Evolutionary conservation across 2,888 invertebrate genomes (phyloP), one percentile per base, ranked within the genome.

Genomic region (Omphaloscelis lunosa): DNA sequence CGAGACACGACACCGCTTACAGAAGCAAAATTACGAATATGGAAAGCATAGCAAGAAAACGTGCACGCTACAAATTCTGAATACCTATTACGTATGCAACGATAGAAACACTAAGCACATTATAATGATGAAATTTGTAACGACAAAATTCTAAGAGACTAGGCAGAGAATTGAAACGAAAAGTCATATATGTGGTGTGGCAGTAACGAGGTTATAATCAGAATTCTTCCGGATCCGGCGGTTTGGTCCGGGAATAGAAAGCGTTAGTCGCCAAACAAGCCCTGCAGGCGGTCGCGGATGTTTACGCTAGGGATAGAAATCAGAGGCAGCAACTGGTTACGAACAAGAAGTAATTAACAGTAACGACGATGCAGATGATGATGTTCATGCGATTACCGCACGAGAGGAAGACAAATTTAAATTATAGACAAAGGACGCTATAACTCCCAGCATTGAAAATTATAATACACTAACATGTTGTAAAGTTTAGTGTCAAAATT

Each of bases 121-220:
- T 85, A 80, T 88, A 84, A 88, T 87, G 83, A 80, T 75, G 71
- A 53, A 45, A 67, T 68, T 83, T 51, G 65, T 70, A 70, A 53
- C 27, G 65, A 80, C 72, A 68, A 75, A 73, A 83, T 83, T 77
- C 34, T 59, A 78, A 80, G 74, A 65, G 88, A 89, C 74, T 89
- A 90, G 39, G 27, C 58, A 61, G 27, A 69, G 77, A 90, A 92
- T 92, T 91, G 92, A 93, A 94, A 93, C 88, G 82, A 89, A 92
- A 71, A 92, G 90, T 92, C 83, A 85, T 86, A 79, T 87, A 86
- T 86, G 78, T 87, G 87, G 87, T 92, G 90, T 89, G 89, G 88
- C 90, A 88, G 90, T 93, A 95, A 94, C 91, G 92, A 94, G 92
- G 93, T 91, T 94, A 91, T 94, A 94, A 94, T 94, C 91, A 92